Evolutionary conservation across 1,140 invertebrate genomes (phyloP).

Genomic region (Elymnias hypermnestra): DNA sequence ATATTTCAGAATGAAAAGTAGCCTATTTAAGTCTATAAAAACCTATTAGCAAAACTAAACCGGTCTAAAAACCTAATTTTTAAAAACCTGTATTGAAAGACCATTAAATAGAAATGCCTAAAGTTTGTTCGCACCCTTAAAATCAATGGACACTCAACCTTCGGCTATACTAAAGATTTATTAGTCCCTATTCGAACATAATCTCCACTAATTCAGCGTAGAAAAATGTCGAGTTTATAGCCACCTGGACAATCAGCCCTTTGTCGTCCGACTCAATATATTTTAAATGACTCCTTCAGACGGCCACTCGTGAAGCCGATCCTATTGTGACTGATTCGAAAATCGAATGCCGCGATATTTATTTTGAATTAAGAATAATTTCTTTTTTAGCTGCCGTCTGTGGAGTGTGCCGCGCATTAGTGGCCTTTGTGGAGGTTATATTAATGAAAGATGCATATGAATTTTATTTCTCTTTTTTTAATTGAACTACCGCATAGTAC

Average conservation of each 20-base stretch:
- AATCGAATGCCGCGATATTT: slow-evolving; percentile 47
- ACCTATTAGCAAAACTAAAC: too few species aligned
- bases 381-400: slow-evolving; percentile 65
- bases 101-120: too few species aligned
- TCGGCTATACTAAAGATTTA: slow-evolving; percentile 53
- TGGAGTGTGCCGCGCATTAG: slow-evolving; percentile 67
- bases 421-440: slow-evolving; percentile 50
- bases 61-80: too few species aligned
- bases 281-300: slow-evolving; percentile 62
- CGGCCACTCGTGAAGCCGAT: slow-evolving; percentile 39
- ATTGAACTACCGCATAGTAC: slow-evolving; percentile 45
- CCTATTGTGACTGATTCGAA: slow-evolving; percentile 57
- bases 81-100: too few species aligned
- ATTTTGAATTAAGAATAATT: slow-evolving; percentile 67
- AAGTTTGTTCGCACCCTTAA: slow-evolving; percentile 16
- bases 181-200: slow-evolving; percentile 60
- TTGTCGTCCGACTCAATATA: slow-evolving; percentile 64
- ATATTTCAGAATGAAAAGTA: too few species aligned
- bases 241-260: slow-evolving; percentile 51
- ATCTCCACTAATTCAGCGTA: slow-evolving; percentile 66
- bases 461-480: slow-evolving; percentile 28
- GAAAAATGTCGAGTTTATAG: slow-evolving; percentile 58
- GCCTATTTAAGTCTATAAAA: too few species aligned
- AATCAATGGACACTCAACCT: slow-evolving; percentile 49
- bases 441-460: slow-evolving; percentile 50